phyloP scores from a whole-genome alignment of 2,888 invertebrate species.

The Protodeltote pygarga region DNA sequence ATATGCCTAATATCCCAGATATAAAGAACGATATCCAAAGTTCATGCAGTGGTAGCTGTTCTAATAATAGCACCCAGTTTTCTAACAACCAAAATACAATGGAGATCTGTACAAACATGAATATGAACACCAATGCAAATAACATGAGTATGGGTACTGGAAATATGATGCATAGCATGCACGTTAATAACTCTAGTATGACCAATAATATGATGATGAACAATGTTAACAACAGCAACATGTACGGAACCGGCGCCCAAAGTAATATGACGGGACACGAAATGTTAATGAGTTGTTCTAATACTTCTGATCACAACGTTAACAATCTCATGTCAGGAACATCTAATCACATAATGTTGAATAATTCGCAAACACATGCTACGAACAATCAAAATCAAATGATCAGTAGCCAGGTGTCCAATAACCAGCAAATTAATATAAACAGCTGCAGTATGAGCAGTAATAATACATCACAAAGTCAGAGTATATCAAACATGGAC shows the following conservation, averaged over 20 bases:
- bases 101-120: slow-evolving; percentile 78
- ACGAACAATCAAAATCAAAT: slow-evolving; percentile 74
- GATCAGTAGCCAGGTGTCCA: slow-evolving; percentile 64
- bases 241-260: slow-evolving; percentile 70
- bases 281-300: slow-evolving; percentile 79
- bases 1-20: slow-evolving; percentile 79
- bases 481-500: slow-evolving; percentile 69
- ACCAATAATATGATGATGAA: slow-evolving; percentile 79
- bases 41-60: slow-evolving; percentile 79
- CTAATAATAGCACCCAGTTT: slow-evolving; percentile 73
- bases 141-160: slow-evolving; percentile 72
- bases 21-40: slow-evolving; percentile 83
- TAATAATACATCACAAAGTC: slow-evolving; percentile 69
- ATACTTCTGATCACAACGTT: slow-evolving; percentile 72
- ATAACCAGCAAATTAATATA: slow-evolving; percentile 76
- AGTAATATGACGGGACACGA: slow-evolving; percentile 75
- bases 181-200: slow-evolving; percentile 71
- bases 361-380: slow-evolving; percentile 70
- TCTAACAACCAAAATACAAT: slow-evolving; percentile 72
- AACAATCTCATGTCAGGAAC: slow-evolving; percentile 71
- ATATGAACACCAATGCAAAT: slow-evolving; percentile 69
- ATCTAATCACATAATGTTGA: slow-evolving; percentile 79
- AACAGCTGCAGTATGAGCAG: slow-evolving; percentile 77
- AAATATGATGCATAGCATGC: slow-evolving; percentile 78
- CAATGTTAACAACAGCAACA: slow-evolving; percentile 67